phyloP scores from a whole-genome alignment of 1,140 invertebrate genomes.

The Drosophila novamexicana region DNA sequence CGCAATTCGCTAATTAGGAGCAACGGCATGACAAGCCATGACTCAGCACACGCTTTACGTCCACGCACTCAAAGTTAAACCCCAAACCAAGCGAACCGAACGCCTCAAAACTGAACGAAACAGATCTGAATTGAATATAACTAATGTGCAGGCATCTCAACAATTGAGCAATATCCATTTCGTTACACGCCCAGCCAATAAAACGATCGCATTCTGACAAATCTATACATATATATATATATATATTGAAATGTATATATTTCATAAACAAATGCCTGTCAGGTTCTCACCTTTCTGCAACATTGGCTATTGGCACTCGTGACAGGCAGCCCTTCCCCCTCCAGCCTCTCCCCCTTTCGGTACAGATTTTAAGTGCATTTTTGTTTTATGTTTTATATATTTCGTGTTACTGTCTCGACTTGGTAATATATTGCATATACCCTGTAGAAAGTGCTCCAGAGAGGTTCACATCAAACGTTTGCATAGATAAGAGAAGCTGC shows the following conservation, averaged over 20 bases:
- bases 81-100: not conserved
- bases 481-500: too few relatives aligned
- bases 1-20: conserved; percentile 34
- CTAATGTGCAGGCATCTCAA: not conserved
- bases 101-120: not conserved
- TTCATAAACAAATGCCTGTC: conserved; percentile 16
- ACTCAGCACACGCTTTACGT: conserved; percentile 12
- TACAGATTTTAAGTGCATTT: conserved; percentile 8
- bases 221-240: not conserved
- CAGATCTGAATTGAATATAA: not conserved
- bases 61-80: conserved; percentile 10
- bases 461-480: not conserved
- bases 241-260: not conserved
- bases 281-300: conserved; percentile 57
- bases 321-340: not conserved
- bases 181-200: not conserved
- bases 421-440: not conserved
- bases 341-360: not conserved
- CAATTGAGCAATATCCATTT: not conserved
- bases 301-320: conserved; percentile 27
- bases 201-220: not conserved
- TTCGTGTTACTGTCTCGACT: too few relatives aligned
- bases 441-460: not conserved
- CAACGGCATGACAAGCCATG: conserved; percentile 26
- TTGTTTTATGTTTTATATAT: not conserved